Base-by-base conservation (phyloP, 37 sponge, comb jelly and placozoan genomes). In the Petrosia ficiformis region DNA sequence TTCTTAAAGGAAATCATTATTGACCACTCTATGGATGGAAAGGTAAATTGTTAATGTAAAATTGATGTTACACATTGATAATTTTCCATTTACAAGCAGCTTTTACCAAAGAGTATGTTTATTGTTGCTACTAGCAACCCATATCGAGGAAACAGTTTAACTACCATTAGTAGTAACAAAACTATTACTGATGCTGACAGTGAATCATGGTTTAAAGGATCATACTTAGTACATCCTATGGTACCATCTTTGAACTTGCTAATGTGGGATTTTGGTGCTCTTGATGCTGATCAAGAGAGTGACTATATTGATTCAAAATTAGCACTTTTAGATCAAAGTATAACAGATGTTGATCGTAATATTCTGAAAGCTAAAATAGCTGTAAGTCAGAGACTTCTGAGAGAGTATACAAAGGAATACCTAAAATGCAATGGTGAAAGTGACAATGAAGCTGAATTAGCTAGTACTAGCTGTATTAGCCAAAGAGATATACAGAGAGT, bases 51-150 rank as follows among this genome's bases (percentile, higher is more conserved):
- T n/a, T n/a, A n/a, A n/a, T n/a, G n/a, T n/a, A n/a, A n/a, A n/a
- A n/a, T n/a, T n/a, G n/a, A n/a, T n/a, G n/a, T n/a, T n/a, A n/a
- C n/a, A n/a, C n/a, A n/a, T n/a, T n/a, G n/a, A n/a, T n/a, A n/a
- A n/a, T n/a, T n/a, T n/a, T n/a, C n/a, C n/a, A 48, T 68, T 28
- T 1, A 16, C 82, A 19, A 31, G 41, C 8, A 89, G 84, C 72
- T 60, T 2, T 66, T 93, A 25, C 90, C 94, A 8, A 43, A 11
- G 8, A 89, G 86, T 83, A 37, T 93, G 0, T 93, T 93, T 36
- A 52, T 93, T 3, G 63, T 89, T 52, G 89, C 89, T 29, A 90
- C 94, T 1, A 86, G 90, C 73, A 93, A 93, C 61, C 94, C 94
- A 22, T 90, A 93, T 65, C 75, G 86, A 37, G 77, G 92, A 0